Conservation (phyloP, 64 coral and sea anemone species). For the Astreopora myriophthalma region DNA sequence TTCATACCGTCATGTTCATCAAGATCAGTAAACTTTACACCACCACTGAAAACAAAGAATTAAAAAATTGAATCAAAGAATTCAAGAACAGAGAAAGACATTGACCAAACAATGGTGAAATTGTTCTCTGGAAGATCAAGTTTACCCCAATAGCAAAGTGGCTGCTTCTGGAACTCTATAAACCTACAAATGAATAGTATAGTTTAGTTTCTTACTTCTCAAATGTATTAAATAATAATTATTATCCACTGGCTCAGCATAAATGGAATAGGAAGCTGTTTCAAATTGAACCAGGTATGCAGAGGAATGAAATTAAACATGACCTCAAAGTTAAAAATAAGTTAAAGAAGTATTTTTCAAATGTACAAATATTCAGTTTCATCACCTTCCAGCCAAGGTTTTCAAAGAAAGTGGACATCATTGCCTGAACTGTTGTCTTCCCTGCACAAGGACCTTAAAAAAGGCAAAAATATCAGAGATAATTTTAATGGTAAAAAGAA, state of each 20-base stretch:
- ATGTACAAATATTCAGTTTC: background rate
- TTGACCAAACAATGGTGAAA: background rate
- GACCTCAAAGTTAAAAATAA: too few relatives aligned
- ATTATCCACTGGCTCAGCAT: too few relatives aligned
- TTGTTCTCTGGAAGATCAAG: background rate
- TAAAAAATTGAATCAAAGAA: background rate
- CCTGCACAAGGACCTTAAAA: conserved; percentile 93
- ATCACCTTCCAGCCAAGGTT: conserved; percentile 96
- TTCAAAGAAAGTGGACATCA: conserved; percentile 97
- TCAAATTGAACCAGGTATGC: too few relatives aligned
- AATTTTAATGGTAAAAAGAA: too few relatives aligned
- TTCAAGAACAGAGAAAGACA: background rate
- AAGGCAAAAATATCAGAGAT: conserved; percentile 5
- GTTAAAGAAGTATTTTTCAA: too few relatives aligned
- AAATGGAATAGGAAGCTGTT: background rate
- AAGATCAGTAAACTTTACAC: conserved; percentile 96
- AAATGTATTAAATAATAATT: too few relatives aligned
- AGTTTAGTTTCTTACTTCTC: background rate
- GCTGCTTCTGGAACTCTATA: conserved; percentile 93
- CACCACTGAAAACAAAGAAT: conserved; percentile 79
- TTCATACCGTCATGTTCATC: conserved; percentile 44
- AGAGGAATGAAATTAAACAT: too few relatives aligned
- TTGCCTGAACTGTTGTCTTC: conserved; percentile 97
- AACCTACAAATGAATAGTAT: conserved; percentile 53
- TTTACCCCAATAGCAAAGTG: conserved; percentile 85